phyloP scores from a whole-genome alignment of 1,140 invertebrate genomes.

The Paraescarpia echinospica region DNA sequence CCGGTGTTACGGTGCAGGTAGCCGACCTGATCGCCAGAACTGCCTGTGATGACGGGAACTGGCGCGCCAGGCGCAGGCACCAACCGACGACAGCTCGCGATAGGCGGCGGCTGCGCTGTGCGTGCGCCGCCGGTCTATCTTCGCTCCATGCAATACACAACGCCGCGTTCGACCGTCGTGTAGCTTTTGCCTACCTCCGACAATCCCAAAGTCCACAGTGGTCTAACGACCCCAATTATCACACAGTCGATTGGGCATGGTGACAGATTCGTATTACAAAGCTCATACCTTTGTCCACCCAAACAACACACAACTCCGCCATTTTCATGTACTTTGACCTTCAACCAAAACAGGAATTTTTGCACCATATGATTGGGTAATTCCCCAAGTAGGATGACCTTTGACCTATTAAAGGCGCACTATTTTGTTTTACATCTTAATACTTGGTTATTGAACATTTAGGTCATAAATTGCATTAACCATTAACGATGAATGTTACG shows the following conservation, averaged over 20 bases:
- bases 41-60: not conserved
- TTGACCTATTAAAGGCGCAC: not conserved
- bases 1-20: not conserved
- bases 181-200: not conserved
- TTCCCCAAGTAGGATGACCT: not conserved
- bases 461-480: not conserved
- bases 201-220: not conserved
- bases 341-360: constrained; percentile 37
- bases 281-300: constrained; percentile 18
- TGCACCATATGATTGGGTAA: constrained; percentile 10
- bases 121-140: not conserved
- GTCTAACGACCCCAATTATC: not conserved
- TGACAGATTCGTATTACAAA: not conserved
- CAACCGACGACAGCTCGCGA: not conserved
- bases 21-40: not conserved
- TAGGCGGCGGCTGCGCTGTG: not conserved
- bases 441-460: not conserved
- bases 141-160: not conserved
- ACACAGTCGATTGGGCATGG: not conserved
- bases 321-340: constrained; percentile 57
- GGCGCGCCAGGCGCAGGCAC: not conserved
- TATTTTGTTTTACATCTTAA: not conserved
- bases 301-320: constrained; percentile 36
- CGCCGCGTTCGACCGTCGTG: not conserved
- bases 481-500: not conserved